Evolutionary conservation across 2,113 vertebrate species (phyloP).

Genomic region (Sylvia atricapilla): DNA sequence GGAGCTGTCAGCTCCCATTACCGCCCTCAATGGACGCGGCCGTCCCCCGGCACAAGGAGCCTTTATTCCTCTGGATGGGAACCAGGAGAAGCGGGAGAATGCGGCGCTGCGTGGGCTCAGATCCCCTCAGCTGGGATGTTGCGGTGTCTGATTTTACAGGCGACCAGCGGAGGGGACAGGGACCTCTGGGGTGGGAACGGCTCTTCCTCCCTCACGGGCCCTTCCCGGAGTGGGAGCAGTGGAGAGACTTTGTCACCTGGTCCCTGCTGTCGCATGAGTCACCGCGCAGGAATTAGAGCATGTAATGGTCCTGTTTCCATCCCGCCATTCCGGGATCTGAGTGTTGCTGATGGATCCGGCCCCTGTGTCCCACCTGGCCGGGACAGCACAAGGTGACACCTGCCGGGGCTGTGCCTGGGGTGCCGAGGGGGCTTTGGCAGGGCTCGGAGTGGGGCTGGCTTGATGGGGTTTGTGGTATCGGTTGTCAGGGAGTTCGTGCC

Average conservation of each 20-base stretch:
- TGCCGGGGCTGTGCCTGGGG: neutral
- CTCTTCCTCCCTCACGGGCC: neutral
- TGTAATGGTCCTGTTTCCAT: neutral
- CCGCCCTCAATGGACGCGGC: neutral
- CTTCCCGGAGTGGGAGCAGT: neutral
- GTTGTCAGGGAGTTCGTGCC: constrained; percentile 17
- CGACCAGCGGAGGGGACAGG: neutral
- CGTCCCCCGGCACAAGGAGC: neutral
- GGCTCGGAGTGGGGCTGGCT: neutral
- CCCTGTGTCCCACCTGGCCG: neutral
- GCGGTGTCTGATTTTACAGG: neutral
- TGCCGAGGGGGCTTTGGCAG: neutral
- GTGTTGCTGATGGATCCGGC: neutral
- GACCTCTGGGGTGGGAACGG: neutral
- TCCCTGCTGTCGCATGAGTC: neutral
- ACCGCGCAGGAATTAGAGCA: neutral
- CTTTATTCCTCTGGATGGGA: constrained; percentile 26
- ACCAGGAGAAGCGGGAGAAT: neutral
- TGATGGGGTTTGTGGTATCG: neutral
- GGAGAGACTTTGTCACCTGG: neutral
- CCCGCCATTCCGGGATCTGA: neutral
- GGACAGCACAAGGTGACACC: neutral
- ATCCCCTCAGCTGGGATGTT: neutral
- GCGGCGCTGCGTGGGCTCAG: neutral
- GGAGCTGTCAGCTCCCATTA: constrained; percentile 28